Percentiles rank a stretch among this genome's conserved stretches.
These are phyloP conservation scores for Poecilobothrus nobilitatus DNA, from an alignment of 2,888 invertebrate genomes.

Conservation along the genomic window DNA sequence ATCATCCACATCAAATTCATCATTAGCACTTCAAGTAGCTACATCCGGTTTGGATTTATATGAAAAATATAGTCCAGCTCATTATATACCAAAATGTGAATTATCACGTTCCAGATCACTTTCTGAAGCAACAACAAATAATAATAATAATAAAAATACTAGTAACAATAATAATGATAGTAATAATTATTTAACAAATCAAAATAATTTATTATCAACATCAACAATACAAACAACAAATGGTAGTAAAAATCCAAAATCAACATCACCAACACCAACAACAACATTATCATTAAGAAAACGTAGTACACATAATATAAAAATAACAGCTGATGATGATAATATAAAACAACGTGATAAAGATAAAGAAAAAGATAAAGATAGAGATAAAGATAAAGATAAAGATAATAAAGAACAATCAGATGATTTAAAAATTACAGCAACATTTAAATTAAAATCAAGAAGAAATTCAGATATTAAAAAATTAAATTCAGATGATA, in stretches of 20 bases:
- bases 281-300: conserved; percentile 8
- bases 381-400: neutral
- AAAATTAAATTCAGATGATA: neutral
- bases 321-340: neutral
- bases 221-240: neutral
- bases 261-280: conserved; percentile 16
- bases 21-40: conserved; percentile 47
- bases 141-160: conserved; percentile 16
- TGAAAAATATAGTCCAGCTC: conserved; percentile 66
- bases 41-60: conserved; percentile 60
- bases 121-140: conserved; percentile 28
- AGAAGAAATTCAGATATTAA: neutral
- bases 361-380: neutral
- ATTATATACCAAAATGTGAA: conserved; percentile 57
- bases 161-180: conserved; percentile 17
- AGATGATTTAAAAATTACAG: neutral
- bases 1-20: conserved; percentile 42
- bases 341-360: conserved; percentile 30
- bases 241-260: conserved; percentile 12
- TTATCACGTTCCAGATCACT: conserved; percentile 45
- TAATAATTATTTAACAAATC: conserved; percentile 21
- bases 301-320: neutral
- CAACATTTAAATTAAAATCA: neutral
- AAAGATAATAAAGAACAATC: neutral
- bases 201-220: conserved; percentile 19